Percentiles rank a stretch among this genome's conserved stretches.
Conservation (phyloP, 2,888 invertebrate genomes). For the Chymomyza amoena region DNA sequence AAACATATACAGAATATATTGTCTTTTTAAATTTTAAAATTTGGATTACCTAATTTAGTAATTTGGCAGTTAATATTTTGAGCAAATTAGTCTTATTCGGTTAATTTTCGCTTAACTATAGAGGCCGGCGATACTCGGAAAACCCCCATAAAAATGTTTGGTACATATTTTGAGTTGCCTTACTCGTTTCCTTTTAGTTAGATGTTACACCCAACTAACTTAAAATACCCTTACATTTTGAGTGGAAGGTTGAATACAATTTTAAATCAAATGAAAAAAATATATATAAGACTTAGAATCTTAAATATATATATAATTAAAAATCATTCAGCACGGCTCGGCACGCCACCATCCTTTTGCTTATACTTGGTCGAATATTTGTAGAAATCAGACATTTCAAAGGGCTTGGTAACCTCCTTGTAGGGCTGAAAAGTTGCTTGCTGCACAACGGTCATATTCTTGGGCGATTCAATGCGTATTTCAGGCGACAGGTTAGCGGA, state of each 20-base stretch:
- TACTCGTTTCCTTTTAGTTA: no score
- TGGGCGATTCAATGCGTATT: slow-evolving; percentile 87
- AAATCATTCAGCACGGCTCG: slow-evolving; percentile 2
- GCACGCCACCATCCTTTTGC: slow-evolving; percentile 79
- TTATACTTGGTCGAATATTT: slow-evolving; percentile 97
- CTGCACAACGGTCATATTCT: slow-evolving; percentile 91
- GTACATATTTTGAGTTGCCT: no score
- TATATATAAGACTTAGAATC: not conserved
- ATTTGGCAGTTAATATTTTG: no score
- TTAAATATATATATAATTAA: not conserved
- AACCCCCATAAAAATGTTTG: no score
- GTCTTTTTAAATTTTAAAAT: no score
- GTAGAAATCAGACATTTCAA: slow-evolving; percentile 98
- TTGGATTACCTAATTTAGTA: no score
- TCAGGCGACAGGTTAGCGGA: slow-evolving; percentile 71
- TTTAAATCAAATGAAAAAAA: not conserved
- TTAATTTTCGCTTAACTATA: no score
- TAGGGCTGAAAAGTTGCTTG: slow-evolving; percentile 94
- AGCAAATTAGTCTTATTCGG: no score
- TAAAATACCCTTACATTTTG: no score
- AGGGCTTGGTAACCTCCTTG: slow-evolving; percentile 96
- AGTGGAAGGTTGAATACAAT: not conserved
- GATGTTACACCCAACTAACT: no score
- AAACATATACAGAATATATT: no score
- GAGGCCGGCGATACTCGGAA: no score